phyloP scores from a whole-genome alignment of 2,797 vertebrate species.

The Tolypeutes matacus region DNA sequence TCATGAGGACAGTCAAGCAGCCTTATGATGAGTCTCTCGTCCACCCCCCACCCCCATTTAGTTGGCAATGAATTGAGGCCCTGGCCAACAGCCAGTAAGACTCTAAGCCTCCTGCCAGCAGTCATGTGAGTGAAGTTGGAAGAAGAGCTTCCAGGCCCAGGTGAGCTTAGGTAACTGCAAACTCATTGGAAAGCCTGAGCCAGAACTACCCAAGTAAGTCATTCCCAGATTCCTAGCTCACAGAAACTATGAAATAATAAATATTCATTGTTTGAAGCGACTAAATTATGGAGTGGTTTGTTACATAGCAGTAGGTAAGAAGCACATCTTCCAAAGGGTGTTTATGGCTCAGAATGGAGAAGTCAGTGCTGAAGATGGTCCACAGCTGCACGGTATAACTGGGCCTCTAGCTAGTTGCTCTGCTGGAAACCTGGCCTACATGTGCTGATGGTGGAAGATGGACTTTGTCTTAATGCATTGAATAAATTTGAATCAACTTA shows the following conservation, averaged over 20 bases:
- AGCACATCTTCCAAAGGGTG: neutral
- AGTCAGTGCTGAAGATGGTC: neutral
- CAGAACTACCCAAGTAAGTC: neutral
- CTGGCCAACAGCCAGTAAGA: neutral
- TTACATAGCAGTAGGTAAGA: neutral
- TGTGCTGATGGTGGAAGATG: neutral
- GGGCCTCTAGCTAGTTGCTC: neutral
- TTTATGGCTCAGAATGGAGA: neutral
- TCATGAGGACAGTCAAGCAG: neutral
- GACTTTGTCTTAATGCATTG: neutral
- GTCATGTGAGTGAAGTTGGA: neutral
- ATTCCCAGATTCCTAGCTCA: neutral
- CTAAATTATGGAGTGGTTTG: neutral
- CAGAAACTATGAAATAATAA: neutral
- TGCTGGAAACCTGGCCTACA: neutral
- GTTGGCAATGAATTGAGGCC: neutral
- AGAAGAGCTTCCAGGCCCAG: neutral
- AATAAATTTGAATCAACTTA: conserved; percentile 32
- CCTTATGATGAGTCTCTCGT: neutral
- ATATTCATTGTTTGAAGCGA: neutral
- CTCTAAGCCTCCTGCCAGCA: neutral
- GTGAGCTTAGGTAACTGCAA: neutral
- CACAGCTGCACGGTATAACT: rapidly evolving
- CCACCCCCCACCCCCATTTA: no score
- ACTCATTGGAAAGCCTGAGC: neutral